Percentiles rank a stretch among this genome's conserved stretches.
Conservation (phyloP, 2,797 vertebrate species). For the Aselliscus stoliczkanus region DNA sequence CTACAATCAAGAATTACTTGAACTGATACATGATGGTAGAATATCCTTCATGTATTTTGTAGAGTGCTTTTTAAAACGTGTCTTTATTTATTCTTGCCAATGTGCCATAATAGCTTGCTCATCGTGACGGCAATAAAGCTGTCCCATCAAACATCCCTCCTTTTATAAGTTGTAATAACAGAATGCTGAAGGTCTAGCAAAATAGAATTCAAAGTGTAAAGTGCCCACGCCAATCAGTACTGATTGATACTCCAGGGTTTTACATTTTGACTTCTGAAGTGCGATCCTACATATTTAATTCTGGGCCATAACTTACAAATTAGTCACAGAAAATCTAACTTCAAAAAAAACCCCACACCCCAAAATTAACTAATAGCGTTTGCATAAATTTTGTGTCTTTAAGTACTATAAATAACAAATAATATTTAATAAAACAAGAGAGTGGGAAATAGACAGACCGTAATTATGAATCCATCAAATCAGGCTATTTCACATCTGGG, state of each 20-base stretch:
- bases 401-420: background rate
- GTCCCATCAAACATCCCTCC: background rate
- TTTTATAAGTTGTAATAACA: constrained; percentile 44
- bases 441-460: background rate
- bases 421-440: background rate
- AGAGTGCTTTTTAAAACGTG: background rate
- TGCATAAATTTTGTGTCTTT: background rate
- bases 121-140: constrained; percentile 24
- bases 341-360: background rate
- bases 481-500: background rate
- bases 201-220: constrained; percentile 35
- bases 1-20: constrained; percentile 41
- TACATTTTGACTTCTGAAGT: background rate
- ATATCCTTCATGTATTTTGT: constrained; percentile 53
- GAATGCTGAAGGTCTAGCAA: background rate
- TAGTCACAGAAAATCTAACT: background rate
- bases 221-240: background rate
- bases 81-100: background rate
- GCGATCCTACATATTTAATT: background rate
- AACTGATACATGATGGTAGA: background rate
- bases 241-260: background rate
- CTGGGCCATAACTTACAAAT: background rate
- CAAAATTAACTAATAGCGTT: background rate
- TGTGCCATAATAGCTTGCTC: constrained; percentile 33
- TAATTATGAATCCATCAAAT: background rate